A percentile compares a stretch with the other conserved stretches of the same genome.
Conservation (phyloP, 2,797 vertebrate genomes). For the Tympanoctomys barrerae region DNA sequence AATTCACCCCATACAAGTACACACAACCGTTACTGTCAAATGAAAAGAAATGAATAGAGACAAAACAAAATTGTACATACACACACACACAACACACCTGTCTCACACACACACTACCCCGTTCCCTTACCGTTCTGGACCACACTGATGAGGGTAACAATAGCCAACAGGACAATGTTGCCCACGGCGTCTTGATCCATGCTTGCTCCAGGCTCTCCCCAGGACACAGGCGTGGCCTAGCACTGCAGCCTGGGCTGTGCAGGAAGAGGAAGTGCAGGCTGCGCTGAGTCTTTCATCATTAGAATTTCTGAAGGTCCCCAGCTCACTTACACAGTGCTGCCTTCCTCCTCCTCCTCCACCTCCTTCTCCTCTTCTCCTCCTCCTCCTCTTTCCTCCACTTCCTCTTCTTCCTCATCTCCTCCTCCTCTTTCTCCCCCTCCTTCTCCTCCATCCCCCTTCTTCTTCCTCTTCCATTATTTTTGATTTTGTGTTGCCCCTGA, state of each 20-base stretch:
- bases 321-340: not conserved
- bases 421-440: not conserved
- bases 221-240: not conserved
- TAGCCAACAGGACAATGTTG: constrained; percentile 92
- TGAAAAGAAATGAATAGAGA: not conserved
- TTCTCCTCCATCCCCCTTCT: not conserved
- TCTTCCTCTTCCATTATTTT: not conserved
- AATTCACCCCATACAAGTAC: not conserved
- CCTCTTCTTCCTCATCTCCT: not conserved
- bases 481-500: not conserved
- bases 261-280: constrained; percentile 86
- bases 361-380: not conserved
- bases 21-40: not conserved
- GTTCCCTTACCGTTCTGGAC: constrained; percentile 94
- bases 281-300: constrained; percentile 78
- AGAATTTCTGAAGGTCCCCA: constrained; percentile 81
- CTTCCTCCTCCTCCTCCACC: not conserved
- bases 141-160: constrained; percentile 95
- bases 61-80: not conserved
- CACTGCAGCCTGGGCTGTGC: constrained; percentile 14
- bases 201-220: not conserved
- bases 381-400: not conserved
- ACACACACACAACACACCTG: not conserved
- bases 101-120: not conserved
- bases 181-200: constrained; percentile 93